These are phyloP conservation scores for Thinocorus orbignyianus DNA, from an alignment of 2,113 vertebrate genomes.

Conservation along the genomic window DNA sequence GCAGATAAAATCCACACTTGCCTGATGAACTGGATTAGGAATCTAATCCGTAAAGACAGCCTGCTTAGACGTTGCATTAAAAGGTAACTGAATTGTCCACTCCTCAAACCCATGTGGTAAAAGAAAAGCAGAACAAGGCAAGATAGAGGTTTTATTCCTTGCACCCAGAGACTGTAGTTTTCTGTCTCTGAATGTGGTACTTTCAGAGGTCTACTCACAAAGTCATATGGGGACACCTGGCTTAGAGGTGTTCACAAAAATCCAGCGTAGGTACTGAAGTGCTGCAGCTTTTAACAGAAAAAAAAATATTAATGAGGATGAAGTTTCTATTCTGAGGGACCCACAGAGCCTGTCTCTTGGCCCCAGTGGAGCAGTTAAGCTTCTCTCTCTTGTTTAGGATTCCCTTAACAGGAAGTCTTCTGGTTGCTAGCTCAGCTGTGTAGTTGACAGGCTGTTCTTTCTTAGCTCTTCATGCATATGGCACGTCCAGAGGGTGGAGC, in stretches of 20 bases:
- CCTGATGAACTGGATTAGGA: not conserved
- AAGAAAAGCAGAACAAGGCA: not conserved
- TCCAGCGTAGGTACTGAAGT: not conserved
- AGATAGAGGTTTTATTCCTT: not conserved
- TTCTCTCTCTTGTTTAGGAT: not conserved
- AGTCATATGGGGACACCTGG: not conserved
- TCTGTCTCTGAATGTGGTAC: not conserved
- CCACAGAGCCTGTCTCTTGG: not conserved
- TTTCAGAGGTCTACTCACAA: not conserved
- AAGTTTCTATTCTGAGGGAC: not conserved
- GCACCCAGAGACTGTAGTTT: rapidly evolving
- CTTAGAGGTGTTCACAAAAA: not conserved
- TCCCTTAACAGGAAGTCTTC: not conserved
- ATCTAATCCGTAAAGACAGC: not conserved
- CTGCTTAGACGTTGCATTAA: not conserved
- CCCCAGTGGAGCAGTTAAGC: not conserved
- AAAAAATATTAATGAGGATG: not conserved
- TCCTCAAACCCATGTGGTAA: not conserved
- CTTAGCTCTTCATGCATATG: not conserved
- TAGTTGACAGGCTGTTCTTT: not conserved
- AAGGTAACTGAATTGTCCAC: not conserved
- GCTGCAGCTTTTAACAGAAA: not conserved
- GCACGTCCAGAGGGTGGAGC: not conserved
- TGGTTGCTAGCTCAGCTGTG: not conserved
- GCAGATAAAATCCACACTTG: not conserved